A percentile compares a stretch with the other conserved stretches of the same genome.
Conservation (phyloP, 2,113 vertebrate genomes). For the Petaurus breviceps region DNA sequence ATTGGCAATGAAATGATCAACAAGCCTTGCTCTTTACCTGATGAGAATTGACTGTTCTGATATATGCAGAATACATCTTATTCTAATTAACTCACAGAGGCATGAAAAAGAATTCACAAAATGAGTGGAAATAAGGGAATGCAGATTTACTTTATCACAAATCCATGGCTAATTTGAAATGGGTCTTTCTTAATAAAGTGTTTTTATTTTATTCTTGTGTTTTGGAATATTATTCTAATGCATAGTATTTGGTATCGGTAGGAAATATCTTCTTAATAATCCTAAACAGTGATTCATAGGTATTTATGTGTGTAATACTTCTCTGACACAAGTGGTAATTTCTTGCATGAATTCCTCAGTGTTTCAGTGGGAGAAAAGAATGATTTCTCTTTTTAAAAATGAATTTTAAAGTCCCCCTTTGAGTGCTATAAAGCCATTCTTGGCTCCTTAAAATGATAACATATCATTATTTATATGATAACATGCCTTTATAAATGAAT, state of each 20-base stretch:
- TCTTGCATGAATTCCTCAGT: conserved; percentile 71
- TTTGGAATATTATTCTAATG: conserved; percentile 43
- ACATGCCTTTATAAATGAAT: conserved; percentile 75
- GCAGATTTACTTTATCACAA: conserved; percentile 10
- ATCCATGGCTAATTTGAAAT: not conserved
- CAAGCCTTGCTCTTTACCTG: not conserved
- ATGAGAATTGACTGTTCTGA: conserved; percentile 17
- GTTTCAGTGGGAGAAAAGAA: conserved; percentile 76
- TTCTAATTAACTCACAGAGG: conserved; percentile 43
- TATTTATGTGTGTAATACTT: conserved; percentile 67
- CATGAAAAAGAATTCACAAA: not conserved
- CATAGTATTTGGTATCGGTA: conserved; percentile 3
- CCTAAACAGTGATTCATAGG: conserved; percentile 11
- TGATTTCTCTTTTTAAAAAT: conserved; percentile 73
- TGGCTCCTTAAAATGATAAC: not conserved
- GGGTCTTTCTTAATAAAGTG: not conserved
- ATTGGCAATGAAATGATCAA: not conserved
- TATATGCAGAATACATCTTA: conserved; percentile 24
- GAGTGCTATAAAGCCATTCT: conserved; percentile 43
- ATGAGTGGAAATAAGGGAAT: not conserved
- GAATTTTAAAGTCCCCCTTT: conserved; percentile 79
- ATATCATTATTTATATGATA: conserved; percentile 75
- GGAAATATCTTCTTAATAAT: conserved; percentile 25
- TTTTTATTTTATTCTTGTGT: conserved; percentile 6
- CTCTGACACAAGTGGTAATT: conserved; percentile 73